A percentile compares a stretch with the other conserved stretches of the same genome.
These are phyloP conservation scores for Polyommatus iphigenia DNA, from an alignment of 2,888 invertebrate genomes.

Conservation along the genomic window DNA sequence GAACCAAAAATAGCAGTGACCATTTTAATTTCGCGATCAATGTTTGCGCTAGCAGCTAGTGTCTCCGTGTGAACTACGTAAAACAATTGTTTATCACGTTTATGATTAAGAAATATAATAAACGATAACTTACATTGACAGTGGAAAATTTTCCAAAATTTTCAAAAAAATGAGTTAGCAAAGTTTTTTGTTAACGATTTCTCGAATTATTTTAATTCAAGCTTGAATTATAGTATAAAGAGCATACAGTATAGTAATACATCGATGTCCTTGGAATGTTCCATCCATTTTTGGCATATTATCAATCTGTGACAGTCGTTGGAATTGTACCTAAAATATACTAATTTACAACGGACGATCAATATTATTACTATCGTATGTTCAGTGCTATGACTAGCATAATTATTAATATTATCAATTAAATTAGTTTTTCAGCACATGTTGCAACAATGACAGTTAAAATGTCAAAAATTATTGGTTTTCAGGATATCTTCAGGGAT, in stretches of 20 bases:
- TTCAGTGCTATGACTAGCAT: too few relatives aligned
- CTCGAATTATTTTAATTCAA: neutral
- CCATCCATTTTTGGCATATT: too few relatives aligned
- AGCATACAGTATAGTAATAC: neutral
- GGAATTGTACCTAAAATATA: neutral
- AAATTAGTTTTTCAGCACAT: too few relatives aligned
- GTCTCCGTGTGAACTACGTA: neutral
- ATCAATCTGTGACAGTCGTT: neutral
- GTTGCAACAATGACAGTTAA: too few relatives aligned
- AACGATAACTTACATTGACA: neutral
- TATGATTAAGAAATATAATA: neutral
- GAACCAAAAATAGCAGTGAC: neutral
- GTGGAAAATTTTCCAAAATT: neutral
- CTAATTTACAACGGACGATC: neutral
- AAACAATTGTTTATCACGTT: neutral
- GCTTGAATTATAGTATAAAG: neutral
- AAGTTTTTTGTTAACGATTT: neutral
- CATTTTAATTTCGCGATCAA: neutral
- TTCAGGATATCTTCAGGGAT: too few relatives aligned
- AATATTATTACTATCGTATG: too few relatives aligned
- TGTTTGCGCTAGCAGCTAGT: neutral
- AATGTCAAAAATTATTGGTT: too few relatives aligned
- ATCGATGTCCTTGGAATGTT: neutral
- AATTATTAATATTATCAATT: too few relatives aligned
- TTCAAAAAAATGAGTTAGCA: neutral